Conservation (phyloP, 2,888 invertebrate species). For the Cylindroiulus punctatus region DNA sequence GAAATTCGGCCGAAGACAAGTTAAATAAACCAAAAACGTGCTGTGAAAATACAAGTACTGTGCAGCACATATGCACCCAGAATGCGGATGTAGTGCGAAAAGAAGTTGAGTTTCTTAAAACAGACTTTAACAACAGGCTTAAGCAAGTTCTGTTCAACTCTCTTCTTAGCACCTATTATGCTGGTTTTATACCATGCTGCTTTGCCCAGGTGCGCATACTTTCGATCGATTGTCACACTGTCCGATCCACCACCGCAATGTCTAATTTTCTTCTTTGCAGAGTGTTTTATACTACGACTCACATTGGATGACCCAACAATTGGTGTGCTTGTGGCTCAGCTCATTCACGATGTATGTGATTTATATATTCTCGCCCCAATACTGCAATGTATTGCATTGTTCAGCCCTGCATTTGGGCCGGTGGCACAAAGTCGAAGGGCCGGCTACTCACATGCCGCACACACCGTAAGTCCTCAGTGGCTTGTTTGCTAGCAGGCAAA, state of each 20-base stretch:
- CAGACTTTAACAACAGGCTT: constrained; percentile 88
- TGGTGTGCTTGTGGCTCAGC: constrained; percentile 84
- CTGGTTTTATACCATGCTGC: constrained; percentile 87
- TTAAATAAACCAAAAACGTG: constrained; percentile 61
- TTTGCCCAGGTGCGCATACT: constrained; percentile 79
- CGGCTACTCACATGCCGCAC: constrained; percentile 71
- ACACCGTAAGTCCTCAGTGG: constrained; percentile 63
- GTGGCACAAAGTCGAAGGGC: constrained; percentile 75
- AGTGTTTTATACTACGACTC: constrained; percentile 79
- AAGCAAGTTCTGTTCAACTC: constrained; percentile 89
- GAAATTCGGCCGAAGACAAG: constrained; percentile 65
- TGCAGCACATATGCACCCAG: constrained; percentile 66
- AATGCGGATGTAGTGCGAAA: constrained; percentile 71
- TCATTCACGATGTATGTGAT: constrained; percentile 81
- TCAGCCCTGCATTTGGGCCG: constrained; percentile 88
- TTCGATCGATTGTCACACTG: background rate
- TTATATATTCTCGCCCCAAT: constrained; percentile 76
- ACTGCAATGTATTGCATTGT: constrained; percentile 89
- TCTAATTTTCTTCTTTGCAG: constrained; percentile 62
- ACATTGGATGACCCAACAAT: constrained; percentile 84
- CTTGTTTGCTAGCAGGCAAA: background rate
- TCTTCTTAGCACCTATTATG: constrained; percentile 85
- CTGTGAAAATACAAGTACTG: background rate
- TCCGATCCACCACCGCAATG: background rate
- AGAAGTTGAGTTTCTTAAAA: constrained; percentile 84